Base-by-base conservation (phyloP, 2,113 vertebrate genomes). In the Passer domesticus region DNA sequence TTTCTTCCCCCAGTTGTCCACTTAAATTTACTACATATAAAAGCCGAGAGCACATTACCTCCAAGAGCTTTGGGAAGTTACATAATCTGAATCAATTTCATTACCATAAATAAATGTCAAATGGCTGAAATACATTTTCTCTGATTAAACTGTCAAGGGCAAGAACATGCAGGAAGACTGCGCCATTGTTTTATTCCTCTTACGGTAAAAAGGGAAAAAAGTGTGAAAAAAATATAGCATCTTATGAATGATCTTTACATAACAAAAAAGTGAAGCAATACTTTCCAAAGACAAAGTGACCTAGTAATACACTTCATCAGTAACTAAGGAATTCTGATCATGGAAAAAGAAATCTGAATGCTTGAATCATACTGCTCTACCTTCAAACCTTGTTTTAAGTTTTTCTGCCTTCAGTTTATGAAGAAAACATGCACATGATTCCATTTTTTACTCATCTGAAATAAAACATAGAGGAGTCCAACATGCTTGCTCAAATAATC, bases 71-170 rank as follows among this genome's bases (percentile, higher is more conserved):
- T 88, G 83, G 86, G 76, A 95, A 90, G 82, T 96, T 94, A 94
- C 64, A 53, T 89, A 93, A 97, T 72, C 88, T 28, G 67, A 95
- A 96, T 92, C 92, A 92, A 96, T 97, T 95, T 96, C 91, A 97
- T 97, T 96, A 97, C 69, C 96, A 96, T 97, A 97, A 97, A 97
- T 96, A 96, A 96, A 97, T 92, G 97, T 98, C 96, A 97, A 90
- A 94, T 86, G 94, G 73, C 83, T 83, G 91, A 83, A 93, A 95
- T 93, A 88, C 83, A 96, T 94, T 96, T 95, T 96, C 95, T 92
- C 80, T 96, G 96, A 97, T 97, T 97, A 97, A 97, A 97, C 93
- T 94, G 96, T 96, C 95, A 97, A 96, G 95, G 94, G 70, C 96
- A 96, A 94, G 91, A 93, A 89, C 68, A 73, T 52, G 58, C 31